Evolutionary conservation across 2,113 vertebrate species (phyloP).

Genomic region (Pseudorasbora parva): DNA sequence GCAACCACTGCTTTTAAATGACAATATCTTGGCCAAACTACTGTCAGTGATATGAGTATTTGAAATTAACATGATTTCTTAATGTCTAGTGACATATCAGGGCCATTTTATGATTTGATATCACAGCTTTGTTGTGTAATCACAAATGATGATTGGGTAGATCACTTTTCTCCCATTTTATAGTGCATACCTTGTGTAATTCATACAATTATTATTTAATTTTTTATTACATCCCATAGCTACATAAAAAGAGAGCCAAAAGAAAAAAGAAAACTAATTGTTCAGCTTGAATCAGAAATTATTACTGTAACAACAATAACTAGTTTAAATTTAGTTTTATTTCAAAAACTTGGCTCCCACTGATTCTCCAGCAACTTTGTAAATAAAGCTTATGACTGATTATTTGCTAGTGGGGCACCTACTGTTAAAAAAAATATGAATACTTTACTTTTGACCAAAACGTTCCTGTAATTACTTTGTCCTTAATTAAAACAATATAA

Average conservation of each 20-base stretch:
- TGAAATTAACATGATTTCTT: no score
- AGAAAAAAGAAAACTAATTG: neutral
- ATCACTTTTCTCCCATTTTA: neutral
- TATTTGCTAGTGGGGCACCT: neutral
- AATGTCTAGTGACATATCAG: no score
- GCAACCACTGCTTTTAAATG: no score
- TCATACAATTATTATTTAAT: neutral
- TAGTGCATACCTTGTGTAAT: neutral
- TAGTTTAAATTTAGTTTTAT: neutral
- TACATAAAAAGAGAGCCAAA: neutral
- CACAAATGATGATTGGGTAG: neutral
- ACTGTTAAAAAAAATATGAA: neutral
- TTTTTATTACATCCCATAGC: neutral
- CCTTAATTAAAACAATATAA: constrained; percentile 14
- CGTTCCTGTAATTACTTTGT: neutral
- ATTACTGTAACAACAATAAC: no score
- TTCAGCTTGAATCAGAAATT: no score
- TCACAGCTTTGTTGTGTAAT: neutral
- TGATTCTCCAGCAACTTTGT: neutral
- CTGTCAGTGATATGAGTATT: no score
- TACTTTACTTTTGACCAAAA: neutral
- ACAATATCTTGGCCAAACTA: no score
- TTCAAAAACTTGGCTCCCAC: neutral
- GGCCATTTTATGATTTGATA: no score
- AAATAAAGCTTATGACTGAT: neutral